Evolutionary conservation across 2,113 vertebrate species (phyloP).

Genomic region (Festucalex cinctus): DNA sequence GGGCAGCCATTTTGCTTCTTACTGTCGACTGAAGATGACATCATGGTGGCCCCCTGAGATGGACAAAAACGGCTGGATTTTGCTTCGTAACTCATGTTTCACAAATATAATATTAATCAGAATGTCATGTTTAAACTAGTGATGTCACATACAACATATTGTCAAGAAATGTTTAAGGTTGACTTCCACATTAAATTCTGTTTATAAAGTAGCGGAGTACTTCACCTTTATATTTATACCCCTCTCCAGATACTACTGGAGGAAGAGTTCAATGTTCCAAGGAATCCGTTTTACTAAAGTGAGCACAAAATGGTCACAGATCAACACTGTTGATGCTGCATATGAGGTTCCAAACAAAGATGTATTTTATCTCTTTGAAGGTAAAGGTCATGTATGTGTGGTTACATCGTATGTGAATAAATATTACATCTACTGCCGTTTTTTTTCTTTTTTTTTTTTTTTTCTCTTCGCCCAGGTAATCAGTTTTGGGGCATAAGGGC

Average conservation of each 20-base stretch:
- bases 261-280: slow-evolving; percentile 28
- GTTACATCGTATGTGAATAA: not conserved
- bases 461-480: too few relatives aligned
- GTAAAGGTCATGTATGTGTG: slow-evolving; percentile 25
- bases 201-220: not conserved
- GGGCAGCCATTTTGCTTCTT: too few relatives aligned
- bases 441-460: too few relatives aligned
- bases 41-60: too few relatives aligned
- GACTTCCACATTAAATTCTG: too few relatives aligned
- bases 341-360: slow-evolving; percentile 46
- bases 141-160: too few relatives aligned
- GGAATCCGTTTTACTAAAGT: slow-evolving; percentile 47
- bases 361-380: slow-evolving; percentile 60
- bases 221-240: not conserved
- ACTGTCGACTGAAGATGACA: too few relatives aligned
- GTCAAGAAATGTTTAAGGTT: too few relatives aligned
- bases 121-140: too few relatives aligned
- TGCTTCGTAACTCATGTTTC: too few relatives aligned
- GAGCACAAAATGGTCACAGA: slow-evolving; percentile 49
- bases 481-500: slow-evolving; percentile 63
- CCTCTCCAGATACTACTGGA: slow-evolving; percentile 66
- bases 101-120: too few relatives aligned
- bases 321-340: slow-evolving; percentile 64
- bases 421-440: not conserved
- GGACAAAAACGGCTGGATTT: too few relatives aligned